Base-by-base conservation (phyloP, 1,140 invertebrate genomes). In the Condylostylus longicornis region DNA sequence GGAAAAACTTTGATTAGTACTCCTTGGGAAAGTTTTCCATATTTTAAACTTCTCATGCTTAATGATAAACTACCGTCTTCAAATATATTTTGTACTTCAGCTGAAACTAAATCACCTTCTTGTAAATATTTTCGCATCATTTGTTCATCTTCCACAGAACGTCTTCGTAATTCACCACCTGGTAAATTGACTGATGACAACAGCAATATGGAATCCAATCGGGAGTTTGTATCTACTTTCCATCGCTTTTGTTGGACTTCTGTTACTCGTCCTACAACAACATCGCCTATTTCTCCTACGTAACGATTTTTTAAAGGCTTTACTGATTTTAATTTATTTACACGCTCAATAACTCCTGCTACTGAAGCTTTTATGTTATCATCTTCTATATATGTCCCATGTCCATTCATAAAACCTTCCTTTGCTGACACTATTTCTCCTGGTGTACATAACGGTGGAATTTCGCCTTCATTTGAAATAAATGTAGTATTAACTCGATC, bases 81-180 rank as follows among this genome's bases (percentile, higher is more conserved):
- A 57, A 80, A 90, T 14, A 91, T 74, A 60, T 77, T 89, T 58
- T 98, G 54, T 1, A 98, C 93, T 72, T 98, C 91, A 9, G 93
- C 93, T 65, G 88, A 95, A 23, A 98, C 90, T 1, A 98, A 64
- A 66, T 98, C 95, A 17, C 94, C 94, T 66, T 98, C 93, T 58
- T 85, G 77, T 12, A 98, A 63, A 66, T 93, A 94, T 29, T 82
- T 74, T 37, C 93, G 69, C 95, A 99, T 98, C 65, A 86, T 84
- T 53, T 94, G 78, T 62, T 98, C 93, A 73, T 98, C 95, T 70
- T 98, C 94, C 4, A 78, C 80, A 9, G 85, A 91, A 61, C 91
- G 73, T 46, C 91, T 66, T 48, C 94, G 74, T 75, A 93, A 34
- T 36, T 62, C 56, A 3, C 58, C 95, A 25, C 91, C 91, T 29